Percentiles rank a stretch among this genome's conserved stretches.
Conservation (phyloP, 2,113 vertebrate species). For the Perca flavescens region DNA sequence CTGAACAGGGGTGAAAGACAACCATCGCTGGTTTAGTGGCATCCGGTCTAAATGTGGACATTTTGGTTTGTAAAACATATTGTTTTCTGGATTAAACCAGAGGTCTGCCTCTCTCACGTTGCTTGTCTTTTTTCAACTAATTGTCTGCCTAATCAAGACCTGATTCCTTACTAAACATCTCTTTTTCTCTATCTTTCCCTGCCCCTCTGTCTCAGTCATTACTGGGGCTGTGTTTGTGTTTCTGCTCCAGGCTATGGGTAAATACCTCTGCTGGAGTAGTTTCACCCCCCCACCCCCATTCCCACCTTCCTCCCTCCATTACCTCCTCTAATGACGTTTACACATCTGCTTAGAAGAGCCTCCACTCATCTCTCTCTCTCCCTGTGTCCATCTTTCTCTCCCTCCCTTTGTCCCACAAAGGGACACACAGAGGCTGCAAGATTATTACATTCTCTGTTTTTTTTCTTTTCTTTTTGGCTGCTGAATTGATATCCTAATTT, state of each 20-base stretch:
- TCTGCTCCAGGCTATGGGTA: conserved; percentile 81
- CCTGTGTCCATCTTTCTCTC: conserved; percentile 11
- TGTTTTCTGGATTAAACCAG: conserved; percentile 7
- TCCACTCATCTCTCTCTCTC: conserved; percentile 63
- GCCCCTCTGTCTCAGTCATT: conserved; percentile 58
- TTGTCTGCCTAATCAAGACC: background rate
- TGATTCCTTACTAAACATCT: conserved; percentile 12
- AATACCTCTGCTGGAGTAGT: conserved; percentile 77
- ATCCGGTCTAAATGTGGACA: conserved; percentile 20
- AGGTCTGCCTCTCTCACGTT: background rate
- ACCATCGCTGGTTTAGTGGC: conserved; percentile 27
- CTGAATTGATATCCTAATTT: conserved; percentile 10
- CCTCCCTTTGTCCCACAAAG: conserved; percentile 6
- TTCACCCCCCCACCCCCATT: too few species aligned
- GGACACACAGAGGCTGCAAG: background rate
- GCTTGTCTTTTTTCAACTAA: background rate
- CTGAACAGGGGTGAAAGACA: conserved; percentile 41
- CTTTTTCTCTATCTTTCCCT: conserved; percentile 13
- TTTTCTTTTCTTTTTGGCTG: background rate
- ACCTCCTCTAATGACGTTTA: conserved; percentile 84
- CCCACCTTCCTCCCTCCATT: conserved; percentile 73
- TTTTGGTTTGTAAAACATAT: conserved; percentile 35
- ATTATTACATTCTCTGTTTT: background rate
- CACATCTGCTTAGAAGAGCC: conserved; percentile 78
- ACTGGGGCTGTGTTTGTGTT: conserved; percentile 79